Base-by-base conservation (phyloP, 2,888 invertebrate genomes). In the Cerastoderma edule region DNA sequence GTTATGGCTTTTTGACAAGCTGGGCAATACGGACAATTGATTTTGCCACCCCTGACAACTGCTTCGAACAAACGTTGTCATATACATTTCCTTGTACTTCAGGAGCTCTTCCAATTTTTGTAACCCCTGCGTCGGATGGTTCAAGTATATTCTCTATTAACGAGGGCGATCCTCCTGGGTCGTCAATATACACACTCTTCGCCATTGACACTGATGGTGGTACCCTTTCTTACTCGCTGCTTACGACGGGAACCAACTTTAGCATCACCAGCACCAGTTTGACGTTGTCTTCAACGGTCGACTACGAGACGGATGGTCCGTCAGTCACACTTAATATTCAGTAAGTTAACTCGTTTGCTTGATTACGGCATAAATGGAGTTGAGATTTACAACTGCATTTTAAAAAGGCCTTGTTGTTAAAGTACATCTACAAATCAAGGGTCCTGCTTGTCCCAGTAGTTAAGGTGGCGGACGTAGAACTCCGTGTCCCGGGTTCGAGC, bases 41-140 rank as follows among this genome's bases (percentile, higher is more conserved):
- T n/a, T n/a, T n/a, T n/a, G n/a, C n/a, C n/a, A n/a, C n/a, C n/a
- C n/a, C n/a, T n/a, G n/a, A n/a, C n/a, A n/a, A n/a, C n/a, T n/a
- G n/a, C n/a, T n/a, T n/a, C n/a, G n/a, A n/a, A n/a, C n/a, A n/a
- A n/a, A n/a, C n/a, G n/a, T n/a, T n/a, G n/a, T n/a, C n/a, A n/a
- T n/a, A n/a, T n/a, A n/a, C n/a, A n/a, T n/a, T n/a, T n/a, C n/a
- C n/a, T 24, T 53, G 1, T 44, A 48, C 16, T 53, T n/a, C 53
- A 69, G 68, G 44, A 53, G 78, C 73, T 24, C 6, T 44, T 2
- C 78, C 78, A 3, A 54, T 71, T 16, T 70, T 78, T 32, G 48
- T 71, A 0, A 16, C 53, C 2, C 78, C 71, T 1, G 46, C 56
- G 13, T 4, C 63, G 1, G 57, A 24, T 30, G 67, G 77, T 16